Conservation (phyloP, 2,888 invertebrate species). For the Nomada goodeniana region DNA sequence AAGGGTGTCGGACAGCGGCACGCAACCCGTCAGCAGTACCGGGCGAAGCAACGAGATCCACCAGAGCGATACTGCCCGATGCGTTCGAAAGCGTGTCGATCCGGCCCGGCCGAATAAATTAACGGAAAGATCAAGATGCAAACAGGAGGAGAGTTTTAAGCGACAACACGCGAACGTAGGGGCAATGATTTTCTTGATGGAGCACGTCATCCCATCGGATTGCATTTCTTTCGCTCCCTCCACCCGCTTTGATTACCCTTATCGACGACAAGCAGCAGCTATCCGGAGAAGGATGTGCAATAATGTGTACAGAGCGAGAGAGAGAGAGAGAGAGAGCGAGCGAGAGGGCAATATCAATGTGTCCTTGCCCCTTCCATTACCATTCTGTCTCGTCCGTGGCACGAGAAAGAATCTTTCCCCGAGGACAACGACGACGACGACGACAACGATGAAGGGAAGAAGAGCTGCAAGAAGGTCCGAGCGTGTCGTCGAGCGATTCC, state of each 20-base stretch:
- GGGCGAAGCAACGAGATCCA: constrained; percentile 19
- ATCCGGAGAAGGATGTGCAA: constrained; percentile 14
- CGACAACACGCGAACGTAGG: constrained; percentile 11
- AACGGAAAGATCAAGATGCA: constrained; percentile 51
- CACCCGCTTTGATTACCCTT: constrained; percentile 43
- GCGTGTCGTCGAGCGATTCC: constrained; percentile 71
- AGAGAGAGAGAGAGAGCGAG: neutral
- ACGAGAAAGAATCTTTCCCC: constrained; percentile 48
- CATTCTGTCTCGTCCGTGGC: constrained; percentile 20
- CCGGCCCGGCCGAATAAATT: constrained; percentile 40
- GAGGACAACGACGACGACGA: constrained; percentile 47
- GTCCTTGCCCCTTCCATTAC: constrained; percentile 64
- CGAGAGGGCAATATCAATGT: constrained; percentile 58
- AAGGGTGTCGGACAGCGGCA: constrained; percentile 2
- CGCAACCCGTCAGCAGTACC: constrained; percentile 36
- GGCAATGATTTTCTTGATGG: constrained; percentile 20
- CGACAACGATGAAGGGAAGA: constrained; percentile 62
- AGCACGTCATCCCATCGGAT: constrained; percentile 31
- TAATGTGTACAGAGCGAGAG: neutral
- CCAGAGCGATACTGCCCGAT: constrained; percentile 11
- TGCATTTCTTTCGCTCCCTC: constrained; percentile 42
- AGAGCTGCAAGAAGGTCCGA: constrained; percentile 64
- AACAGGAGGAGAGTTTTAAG: constrained; percentile 20
- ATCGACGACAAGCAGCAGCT: neutral
- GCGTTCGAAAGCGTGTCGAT: constrained; percentile 36